These are phyloP conservation scores for Apomyelois bistriatella DNA, from an alignment of 2,888 invertebrate species.

Conservation along the genomic window DNA sequence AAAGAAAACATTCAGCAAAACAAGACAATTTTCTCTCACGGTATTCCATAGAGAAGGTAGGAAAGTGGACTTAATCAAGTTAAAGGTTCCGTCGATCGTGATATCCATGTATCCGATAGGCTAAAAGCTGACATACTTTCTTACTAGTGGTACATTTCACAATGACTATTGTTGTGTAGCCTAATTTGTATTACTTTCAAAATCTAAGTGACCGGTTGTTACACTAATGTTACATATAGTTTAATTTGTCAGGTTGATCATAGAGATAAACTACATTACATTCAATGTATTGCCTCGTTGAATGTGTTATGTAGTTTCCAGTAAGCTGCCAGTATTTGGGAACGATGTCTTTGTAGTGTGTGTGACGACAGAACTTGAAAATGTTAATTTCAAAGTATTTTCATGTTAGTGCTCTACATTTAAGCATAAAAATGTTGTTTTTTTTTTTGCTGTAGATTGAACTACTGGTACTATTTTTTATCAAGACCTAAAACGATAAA, in stretches of 20 bases:
- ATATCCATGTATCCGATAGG: constrained; percentile 24
- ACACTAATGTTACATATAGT: background rate
- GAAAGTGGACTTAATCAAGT: constrained; percentile 20
- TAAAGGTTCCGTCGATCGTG: constrained; percentile 24
- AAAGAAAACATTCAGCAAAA: background rate
- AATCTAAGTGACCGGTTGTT: constrained; percentile 5
- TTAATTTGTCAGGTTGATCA: background rate
- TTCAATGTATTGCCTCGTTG: too few relatives aligned
- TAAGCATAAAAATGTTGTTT: too few relatives aligned
- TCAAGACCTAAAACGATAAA: too few relatives aligned
- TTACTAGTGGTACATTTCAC: constrained; percentile 17
- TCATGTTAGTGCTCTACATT: too few relatives aligned
- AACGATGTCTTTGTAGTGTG: too few relatives aligned
- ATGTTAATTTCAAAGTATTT: too few relatives aligned
- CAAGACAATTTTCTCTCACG: background rate
- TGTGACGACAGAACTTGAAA: too few relatives aligned
- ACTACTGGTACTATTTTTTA: too few relatives aligned
- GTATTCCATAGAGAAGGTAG: background rate
- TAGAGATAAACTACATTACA: background rate
- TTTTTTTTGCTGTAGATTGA: too few relatives aligned
- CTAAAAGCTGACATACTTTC: constrained; percentile 31
- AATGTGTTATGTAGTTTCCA: too few relatives aligned
- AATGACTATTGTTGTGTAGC: constrained; percentile 13
- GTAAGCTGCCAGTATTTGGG: too few relatives aligned
- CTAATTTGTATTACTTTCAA: constrained; percentile 13